Percentiles rank a stretch among this genome's conserved stretches.
Conservation (phyloP, 2,888 invertebrate species). For the Liodrosophila aerea region DNA sequence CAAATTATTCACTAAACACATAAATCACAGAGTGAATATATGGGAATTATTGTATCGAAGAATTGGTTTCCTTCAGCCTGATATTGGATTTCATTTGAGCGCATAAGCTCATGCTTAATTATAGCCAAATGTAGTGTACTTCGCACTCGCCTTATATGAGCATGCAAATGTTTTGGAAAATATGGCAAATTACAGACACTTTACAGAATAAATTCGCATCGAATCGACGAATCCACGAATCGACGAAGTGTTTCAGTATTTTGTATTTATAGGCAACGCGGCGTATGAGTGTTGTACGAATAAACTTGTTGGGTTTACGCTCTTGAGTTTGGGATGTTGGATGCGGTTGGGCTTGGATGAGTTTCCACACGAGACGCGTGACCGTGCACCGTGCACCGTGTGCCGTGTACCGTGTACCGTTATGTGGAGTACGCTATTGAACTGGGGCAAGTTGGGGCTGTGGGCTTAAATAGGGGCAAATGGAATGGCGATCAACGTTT, state of each 20-base stretch:
- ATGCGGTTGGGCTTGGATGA: neutral
- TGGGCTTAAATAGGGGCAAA: slow-evolving; percentile 36
- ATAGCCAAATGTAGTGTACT: slow-evolving; percentile 31
- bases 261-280: slow-evolving; percentile 47
- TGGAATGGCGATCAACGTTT: slow-evolving; percentile 38
- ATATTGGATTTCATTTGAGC: slow-evolving; percentile 1
- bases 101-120: slow-evolving; percentile 41
- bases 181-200: slow-evolving; percentile 36
- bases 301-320: slow-evolving; percentile 65
- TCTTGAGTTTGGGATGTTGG: slow-evolving; percentile 16
- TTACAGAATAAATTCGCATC: slow-evolving; percentile 2
- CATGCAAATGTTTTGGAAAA: slow-evolving; percentile 29
- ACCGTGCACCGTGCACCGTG: too few relatives aligned
- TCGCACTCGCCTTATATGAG: slow-evolving; percentile 30
- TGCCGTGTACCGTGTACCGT: slow-evolving; percentile 45
- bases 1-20: neutral
- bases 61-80: neutral
- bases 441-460: slow-evolving; percentile 21
- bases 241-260: slow-evolving; percentile 1
- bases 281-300: slow-evolving; percentile 65
- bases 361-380: slow-evolving; percentile 45
- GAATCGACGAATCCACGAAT: slow-evolving; percentile 17
- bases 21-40: slow-evolving; percentile 33
- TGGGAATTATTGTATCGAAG: neutral
- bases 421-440: slow-evolving; percentile 34